A percentile compares a stretch with the other conserved stretches of the same genome.
phyloP scores from a whole-genome alignment of 1,140 invertebrate species.

The Penaeus japonicus region DNA sequence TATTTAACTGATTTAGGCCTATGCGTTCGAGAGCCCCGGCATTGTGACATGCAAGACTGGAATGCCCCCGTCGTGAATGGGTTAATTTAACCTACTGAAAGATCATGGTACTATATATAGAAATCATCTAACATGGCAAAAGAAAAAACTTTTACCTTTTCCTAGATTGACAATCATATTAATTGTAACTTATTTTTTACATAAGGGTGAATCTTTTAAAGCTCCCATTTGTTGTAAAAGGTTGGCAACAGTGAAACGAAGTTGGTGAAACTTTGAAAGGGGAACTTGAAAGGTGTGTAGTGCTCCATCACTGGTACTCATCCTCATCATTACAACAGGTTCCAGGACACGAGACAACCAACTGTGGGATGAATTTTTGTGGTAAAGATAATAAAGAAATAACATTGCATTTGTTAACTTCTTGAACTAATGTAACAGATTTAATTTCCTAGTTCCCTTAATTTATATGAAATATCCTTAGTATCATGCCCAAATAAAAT shows the following conservation, averaged over 20 bases:
- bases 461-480: too few relatives aligned
- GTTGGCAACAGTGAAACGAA: constrained; percentile 39
- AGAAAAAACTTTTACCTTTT: background rate
- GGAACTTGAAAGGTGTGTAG: constrained; percentile 33
- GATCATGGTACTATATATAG: too few relatives aligned
- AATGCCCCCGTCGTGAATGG: too few relatives aligned
- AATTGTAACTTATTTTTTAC: constrained; percentile 24
- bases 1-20: too few relatives aligned
- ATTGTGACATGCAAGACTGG: too few relatives aligned
- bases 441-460: too few relatives aligned
- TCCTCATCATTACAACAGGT: constrained; percentile 18
- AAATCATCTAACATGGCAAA: too few relatives aligned
- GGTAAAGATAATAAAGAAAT: background rate
- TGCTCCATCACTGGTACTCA: constrained; percentile 16
- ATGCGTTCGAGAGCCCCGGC: too few relatives aligned
- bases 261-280: constrained; percentile 27
- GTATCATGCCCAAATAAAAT: background rate
- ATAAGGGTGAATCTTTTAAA: constrained; percentile 13
- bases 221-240: constrained; percentile 40
- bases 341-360: constrained; percentile 50
- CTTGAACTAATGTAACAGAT: too few relatives aligned
- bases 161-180: background rate
- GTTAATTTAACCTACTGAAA: too few relatives aligned
- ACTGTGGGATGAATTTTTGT: background rate
- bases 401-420: too few relatives aligned